Percentiles rank a stretch among this genome's conserved stretches.
phyloP scores from a whole-genome alignment of 1,140 invertebrate species.

The Pseudomyrmex concolor region DNA sequence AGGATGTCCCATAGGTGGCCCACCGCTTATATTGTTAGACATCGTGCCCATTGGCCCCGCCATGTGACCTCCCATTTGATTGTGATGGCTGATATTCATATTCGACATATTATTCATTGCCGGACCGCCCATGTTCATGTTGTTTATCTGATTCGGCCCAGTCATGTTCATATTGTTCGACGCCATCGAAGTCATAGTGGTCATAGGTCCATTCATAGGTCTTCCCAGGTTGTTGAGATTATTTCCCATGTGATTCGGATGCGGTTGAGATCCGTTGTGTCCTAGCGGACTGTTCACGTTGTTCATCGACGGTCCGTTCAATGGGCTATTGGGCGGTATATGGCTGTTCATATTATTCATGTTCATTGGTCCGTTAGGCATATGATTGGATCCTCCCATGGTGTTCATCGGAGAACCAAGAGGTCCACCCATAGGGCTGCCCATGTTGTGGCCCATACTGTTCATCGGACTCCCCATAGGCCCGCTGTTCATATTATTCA shows the following conservation, averaged over 20 bases:
- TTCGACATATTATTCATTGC: slow-evolving; percentile 86
- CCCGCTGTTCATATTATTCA: slow-evolving; percentile 88
- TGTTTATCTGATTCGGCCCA: slow-evolving; percentile 82
- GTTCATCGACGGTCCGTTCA: slow-evolving; percentile 83
- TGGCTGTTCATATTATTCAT: slow-evolving; percentile 85
- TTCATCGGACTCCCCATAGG: slow-evolving; percentile 87
- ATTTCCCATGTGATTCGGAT: slow-evolving; percentile 87
- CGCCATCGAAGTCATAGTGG: slow-evolving; percentile 87
- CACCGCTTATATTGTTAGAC: slow-evolving; percentile 81
- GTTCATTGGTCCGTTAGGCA: slow-evolving; percentile 83
- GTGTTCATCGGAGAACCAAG: slow-evolving; percentile 83
- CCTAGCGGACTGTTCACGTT: slow-evolving; percentile 83
- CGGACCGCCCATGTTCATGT: slow-evolving; percentile 86
- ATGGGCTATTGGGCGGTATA: slow-evolving; percentile 82
- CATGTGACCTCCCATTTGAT: slow-evolving; percentile 86
- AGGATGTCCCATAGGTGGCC: slow-evolving; percentile 83
- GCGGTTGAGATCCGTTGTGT: slow-evolving; percentile 85
- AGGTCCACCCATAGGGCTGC: slow-evolving; percentile 84
- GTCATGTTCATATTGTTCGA: slow-evolving; percentile 83
- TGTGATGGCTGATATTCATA: slow-evolving; percentile 86
- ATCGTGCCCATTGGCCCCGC: slow-evolving; percentile 86
- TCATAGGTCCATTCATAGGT: slow-evolving; percentile 87
- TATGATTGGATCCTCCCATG: slow-evolving; percentile 82
- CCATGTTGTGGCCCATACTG: slow-evolving; percentile 84
- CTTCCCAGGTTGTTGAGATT: slow-evolving; percentile 84